A percentile compares a stretch with the other conserved stretches of the same genome.
These are phyloP conservation scores for Antheraea mylitta DNA, from an alignment of 1,140 invertebrate species.

Conservation along the genomic window DNA sequence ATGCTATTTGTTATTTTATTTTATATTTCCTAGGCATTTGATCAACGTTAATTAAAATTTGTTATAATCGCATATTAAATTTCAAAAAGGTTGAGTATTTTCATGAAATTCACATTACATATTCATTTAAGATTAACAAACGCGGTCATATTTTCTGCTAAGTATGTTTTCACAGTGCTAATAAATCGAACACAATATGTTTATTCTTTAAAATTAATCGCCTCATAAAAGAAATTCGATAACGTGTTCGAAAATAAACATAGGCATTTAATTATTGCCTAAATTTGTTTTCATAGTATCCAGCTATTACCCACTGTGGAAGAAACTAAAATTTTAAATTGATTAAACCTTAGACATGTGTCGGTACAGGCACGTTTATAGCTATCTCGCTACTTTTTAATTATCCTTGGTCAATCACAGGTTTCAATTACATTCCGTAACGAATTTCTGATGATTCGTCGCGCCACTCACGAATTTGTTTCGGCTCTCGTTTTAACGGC, in stretches of 20 bases:
- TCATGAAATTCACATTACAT: not conserved
- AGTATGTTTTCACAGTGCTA: slow-evolving; percentile 12
- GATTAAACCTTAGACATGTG: slow-evolving; percentile 9
- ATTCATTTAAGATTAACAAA: not conserved
- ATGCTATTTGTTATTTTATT: slow-evolving; percentile 27
- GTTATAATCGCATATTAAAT: not conserved
- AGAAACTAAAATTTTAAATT: not conserved
- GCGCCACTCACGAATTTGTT: slow-evolving; percentile 56
- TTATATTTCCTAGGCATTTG: slow-evolving; percentile 18
- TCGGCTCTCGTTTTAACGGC: slow-evolving; percentile 61
- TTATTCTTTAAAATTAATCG: slow-evolving; percentile 16
- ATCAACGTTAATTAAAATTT: slow-evolving; percentile 25
- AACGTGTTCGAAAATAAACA: slow-evolving; percentile 14
- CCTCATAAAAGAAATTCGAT: slow-evolving; percentile 16
- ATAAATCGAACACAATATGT: slow-evolving; percentile 16
- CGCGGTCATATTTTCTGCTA: slow-evolving; percentile 4
- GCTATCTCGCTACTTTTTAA: slow-evolving; percentile 64
- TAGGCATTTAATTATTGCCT: not conserved
- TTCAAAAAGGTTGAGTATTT: not conserved
- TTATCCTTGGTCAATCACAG: slow-evolving; percentile 63
- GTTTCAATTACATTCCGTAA: slow-evolving; percentile 42
- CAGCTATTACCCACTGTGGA: not conserved
- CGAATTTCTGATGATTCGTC: slow-evolving; percentile 54
- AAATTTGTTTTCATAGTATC: slow-evolving; percentile 4
- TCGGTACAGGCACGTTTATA: slow-evolving; percentile 31